phyloP scores from a whole-genome alignment of 2,113 vertebrate species.

The Leuciscus idus region DNA sequence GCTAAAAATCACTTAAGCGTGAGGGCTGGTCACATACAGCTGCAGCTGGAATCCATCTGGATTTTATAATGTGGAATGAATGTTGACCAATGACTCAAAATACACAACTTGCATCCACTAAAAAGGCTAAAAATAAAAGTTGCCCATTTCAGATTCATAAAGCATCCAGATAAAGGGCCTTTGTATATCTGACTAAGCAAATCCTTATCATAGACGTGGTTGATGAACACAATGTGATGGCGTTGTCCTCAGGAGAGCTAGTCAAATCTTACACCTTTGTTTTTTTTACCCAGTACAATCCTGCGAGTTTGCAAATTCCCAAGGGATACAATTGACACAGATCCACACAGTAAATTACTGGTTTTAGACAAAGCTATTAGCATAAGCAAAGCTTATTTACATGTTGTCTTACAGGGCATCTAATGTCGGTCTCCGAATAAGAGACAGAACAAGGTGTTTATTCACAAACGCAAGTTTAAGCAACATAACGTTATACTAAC shows the following conservation, averaged over 20 bases:
- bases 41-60: not conserved
- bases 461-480: constrained; percentile 9
- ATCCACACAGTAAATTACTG: not conserved
- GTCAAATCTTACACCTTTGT: not conserved
- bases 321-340: not conserved
- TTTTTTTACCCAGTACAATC: constrained; percentile 1
- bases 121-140: not conserved
- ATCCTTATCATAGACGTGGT: not conserved
- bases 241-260: not conserved
- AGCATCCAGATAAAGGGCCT: constrained; percentile 3
- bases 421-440: not conserved
- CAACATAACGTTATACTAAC: not conserved
- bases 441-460: not conserved
- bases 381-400: constrained; percentile 26
- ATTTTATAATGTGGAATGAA: constrained; percentile 11
- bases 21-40: not conserved
- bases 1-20: not conserved
- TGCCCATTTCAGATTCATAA: constrained; percentile 15
- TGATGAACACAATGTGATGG: not conserved
- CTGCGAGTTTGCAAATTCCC: not conserved
- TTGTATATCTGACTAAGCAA: constrained; percentile 14
- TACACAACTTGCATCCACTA: constrained; percentile 3
- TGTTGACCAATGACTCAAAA: not conserved
- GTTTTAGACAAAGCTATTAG: not conserved
- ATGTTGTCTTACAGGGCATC: not conserved